Evolutionary conservation across 2,113 vertebrate genomes (phyloP).

Genomic region (Xenopus borealis): DNA sequence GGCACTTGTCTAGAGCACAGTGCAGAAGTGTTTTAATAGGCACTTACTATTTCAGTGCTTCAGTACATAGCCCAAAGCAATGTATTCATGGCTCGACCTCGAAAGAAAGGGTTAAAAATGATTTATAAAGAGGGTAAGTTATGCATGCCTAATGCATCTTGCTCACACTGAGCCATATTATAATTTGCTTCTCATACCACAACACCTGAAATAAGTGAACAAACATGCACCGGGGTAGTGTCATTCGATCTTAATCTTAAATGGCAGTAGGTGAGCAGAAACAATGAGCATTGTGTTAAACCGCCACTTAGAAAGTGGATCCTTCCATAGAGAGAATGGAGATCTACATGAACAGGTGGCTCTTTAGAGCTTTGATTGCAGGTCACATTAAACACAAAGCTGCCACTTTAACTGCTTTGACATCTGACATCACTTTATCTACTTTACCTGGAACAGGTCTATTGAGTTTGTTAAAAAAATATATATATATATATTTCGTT

Average conservation of each 20-base stretch:
- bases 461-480: background rate
- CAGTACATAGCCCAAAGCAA: too few relatives aligned
- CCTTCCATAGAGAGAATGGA: constrained; percentile 38
- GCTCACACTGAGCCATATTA: too few relatives aligned
- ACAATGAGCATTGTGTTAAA: constrained; percentile 36
- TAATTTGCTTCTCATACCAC: constrained; percentile 4
- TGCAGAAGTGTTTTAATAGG: too few relatives aligned
- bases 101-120: too few relatives aligned
- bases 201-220: constrained; percentile 38
- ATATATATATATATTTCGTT: background rate
- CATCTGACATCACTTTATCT: background rate
- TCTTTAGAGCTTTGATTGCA: constrained; percentile 21
- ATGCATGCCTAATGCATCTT: too few relatives aligned
- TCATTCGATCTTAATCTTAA: constrained; percentile 25
- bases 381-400: constrained; percentile 16
- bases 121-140: too few relatives aligned
- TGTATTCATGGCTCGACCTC: too few relatives aligned
- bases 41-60: too few relatives aligned
- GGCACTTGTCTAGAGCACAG: too few relatives aligned
- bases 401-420: constrained; percentile 8
- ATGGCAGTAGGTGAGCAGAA: constrained; percentile 26
- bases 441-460: background rate
- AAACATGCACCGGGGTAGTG: constrained; percentile 10
- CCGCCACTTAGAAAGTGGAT: constrained; percentile 37
- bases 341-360: constrained; percentile 28